Conservation (phyloP, 2,113 vertebrate species). For the Platichthys stellatus region DNA sequence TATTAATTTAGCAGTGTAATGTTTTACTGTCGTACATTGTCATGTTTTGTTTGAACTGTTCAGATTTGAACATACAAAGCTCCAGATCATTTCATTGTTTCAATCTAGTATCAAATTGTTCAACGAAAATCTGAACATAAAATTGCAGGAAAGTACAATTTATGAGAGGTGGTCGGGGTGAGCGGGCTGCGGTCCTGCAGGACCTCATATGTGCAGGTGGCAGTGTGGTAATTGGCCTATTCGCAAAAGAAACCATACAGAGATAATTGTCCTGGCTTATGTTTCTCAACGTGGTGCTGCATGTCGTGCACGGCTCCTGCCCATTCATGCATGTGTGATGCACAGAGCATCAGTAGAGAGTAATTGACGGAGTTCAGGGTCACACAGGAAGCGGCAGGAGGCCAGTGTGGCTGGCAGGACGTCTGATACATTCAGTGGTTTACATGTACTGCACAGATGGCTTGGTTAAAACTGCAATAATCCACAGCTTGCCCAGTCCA, state of each 20-base stretch:
- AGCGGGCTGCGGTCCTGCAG: slow-evolving; percentile 1
- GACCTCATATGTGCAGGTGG: slow-evolving; percentile 54
- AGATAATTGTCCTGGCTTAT: slow-evolving; percentile 61
- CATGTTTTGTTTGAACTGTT: neutral
- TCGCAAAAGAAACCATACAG: slow-evolving; percentile 47
- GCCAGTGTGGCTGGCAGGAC: neutral
- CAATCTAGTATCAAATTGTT: neutral
- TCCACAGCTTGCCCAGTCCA: neutral
- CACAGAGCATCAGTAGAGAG: slow-evolving; percentile 18
- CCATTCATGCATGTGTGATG: slow-evolving; percentile 14
- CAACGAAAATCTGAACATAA: slow-evolving; percentile 17
- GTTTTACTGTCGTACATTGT: neutral
- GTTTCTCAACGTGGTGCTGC: slow-evolving; percentile 40
- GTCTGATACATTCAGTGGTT: slow-evolving; percentile 25
- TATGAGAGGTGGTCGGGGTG: neutral
- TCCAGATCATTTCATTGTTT: neutral
- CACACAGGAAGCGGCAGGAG: slow-evolving; percentile 34
- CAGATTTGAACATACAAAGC: neutral
- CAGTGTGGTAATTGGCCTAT: slow-evolving; percentile 41
- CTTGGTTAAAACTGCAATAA: slow-evolving; percentile 2
- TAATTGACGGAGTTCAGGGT: slow-evolving; percentile 44
- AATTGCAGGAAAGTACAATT: neutral
- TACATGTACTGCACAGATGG: slow-evolving; percentile 28
- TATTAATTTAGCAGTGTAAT: slow-evolving; percentile 9
- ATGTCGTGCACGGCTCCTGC: slow-evolving; percentile 1